Base-by-base conservation (phyloP, 2,113 vertebrate genomes). In the Ageneiosus marmoratus region DNA sequence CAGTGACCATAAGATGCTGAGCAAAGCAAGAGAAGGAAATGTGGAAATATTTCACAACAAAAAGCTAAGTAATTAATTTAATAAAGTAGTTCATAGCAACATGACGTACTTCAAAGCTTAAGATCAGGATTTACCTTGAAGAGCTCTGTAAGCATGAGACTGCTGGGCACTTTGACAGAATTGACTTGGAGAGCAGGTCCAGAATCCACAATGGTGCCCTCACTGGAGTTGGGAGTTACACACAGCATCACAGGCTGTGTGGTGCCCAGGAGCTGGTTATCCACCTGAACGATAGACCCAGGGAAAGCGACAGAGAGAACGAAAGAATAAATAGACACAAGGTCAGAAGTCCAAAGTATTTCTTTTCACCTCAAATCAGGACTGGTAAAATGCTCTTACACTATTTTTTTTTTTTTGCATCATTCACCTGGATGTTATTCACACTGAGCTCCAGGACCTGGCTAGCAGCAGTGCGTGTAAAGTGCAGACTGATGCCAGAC, bases 1-100 rank as follows among this genome's bases (percentile, higher is more conserved):
- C 96, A 0, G 96, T 99, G 88, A 99, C 93, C 97, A 99, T 96
- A 46, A 99, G 92, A 88, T 99, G 97, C 98, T 99, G 88, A 37
- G 51, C 8, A 56, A 34, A 62, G 27, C 29, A 70, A 34, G 27
- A 70, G 58, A 75, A 82, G 4, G 6, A 3, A 16, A 32, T 22
- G 24, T 15, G n/a, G 3, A 48, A 74, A 82, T 56, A n/a, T 79
- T 34, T 9, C n/a, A 48, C n/a, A 48, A 22, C 22, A 27, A 20
- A 55, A 1, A 72, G 9, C n/a, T 24, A 10, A 76, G 8, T 81
- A 55, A 72, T 41, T 44, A 8, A 0, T 53, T 69, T 18, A 50
- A 4, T 8, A 18, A 41, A 46, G 24, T 16, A 46, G 9, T 67
- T 51, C 29, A 34, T 12, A 29, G 20, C 1, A 24, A 51, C 55